Conservation (phyloP, 2,888 invertebrate genomes). For the Drosophila tripunctata region DNA sequence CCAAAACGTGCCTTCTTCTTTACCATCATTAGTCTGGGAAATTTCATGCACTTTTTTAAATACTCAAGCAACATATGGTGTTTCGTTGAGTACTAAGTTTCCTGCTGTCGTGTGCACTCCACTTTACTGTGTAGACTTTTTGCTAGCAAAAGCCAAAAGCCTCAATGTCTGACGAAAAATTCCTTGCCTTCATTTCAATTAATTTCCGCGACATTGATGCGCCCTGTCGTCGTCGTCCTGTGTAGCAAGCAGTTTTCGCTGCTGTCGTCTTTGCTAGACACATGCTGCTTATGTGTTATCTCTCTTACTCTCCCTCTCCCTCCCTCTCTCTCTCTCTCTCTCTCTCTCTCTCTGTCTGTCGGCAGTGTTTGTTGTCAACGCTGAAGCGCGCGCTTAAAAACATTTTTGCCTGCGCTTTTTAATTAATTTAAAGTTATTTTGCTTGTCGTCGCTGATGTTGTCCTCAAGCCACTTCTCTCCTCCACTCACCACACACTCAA, state of each 20-base stretch:
- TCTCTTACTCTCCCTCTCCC: neutral
- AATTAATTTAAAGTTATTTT: constrained; percentile 79
- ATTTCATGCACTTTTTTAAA: too few relatives aligned
- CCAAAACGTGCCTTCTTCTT: too few relatives aligned
- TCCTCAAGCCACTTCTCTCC: constrained; percentile 19
- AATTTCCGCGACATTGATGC: constrained; percentile 78
- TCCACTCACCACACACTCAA: neutral
- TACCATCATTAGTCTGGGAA: too few relatives aligned
- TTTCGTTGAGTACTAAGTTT: too few relatives aligned
- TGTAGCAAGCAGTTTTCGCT: constrained; percentile 13
- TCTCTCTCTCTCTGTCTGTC: neutral
- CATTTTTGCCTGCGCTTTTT: constrained; percentile 75
- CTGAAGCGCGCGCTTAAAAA: constrained; percentile 50
- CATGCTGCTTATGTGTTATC: neutral
- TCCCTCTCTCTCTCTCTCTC: neutral
- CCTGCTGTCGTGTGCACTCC: neutral
- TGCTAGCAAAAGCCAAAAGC: constrained; percentile 3
- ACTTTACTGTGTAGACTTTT: constrained; percentile 43
- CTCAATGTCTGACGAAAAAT: constrained; percentile 49
- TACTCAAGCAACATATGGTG: too few relatives aligned
- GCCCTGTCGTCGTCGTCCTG: constrained; percentile 48
- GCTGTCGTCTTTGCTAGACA: constrained; percentile 9
- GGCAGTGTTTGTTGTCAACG: constrained; percentile 57
- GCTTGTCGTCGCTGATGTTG: constrained; percentile 55
- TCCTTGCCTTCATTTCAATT: constrained; percentile 73